phyloP scores from a whole-genome alignment of 2,797 vertebrate genomes.

The Xenopus petersii region DNA sequence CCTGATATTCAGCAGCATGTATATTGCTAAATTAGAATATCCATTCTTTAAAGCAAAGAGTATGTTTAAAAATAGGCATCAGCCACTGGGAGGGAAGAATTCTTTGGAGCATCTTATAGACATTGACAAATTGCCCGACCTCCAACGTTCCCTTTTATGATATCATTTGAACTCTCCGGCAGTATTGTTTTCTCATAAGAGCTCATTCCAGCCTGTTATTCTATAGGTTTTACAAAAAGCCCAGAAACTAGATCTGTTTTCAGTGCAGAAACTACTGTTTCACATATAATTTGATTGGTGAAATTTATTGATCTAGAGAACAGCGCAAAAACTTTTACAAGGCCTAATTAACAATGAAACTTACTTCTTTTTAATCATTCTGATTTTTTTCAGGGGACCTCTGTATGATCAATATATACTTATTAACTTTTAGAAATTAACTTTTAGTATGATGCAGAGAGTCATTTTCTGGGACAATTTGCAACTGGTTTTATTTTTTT shows the following conservation, averaged over 20 bases:
- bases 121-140: constrained; percentile 48
- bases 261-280: constrained; percentile 28
- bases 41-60: constrained; percentile 31
- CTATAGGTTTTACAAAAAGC: constrained; percentile 46
- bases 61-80: constrained; percentile 21
- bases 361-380: not conserved
- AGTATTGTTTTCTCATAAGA: constrained; percentile 49
- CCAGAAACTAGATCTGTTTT: constrained; percentile 39
- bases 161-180: constrained; percentile 43
- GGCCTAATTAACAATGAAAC: constrained; percentile 30
- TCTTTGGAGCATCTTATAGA: constrained; percentile 32
- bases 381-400: too few species aligned
- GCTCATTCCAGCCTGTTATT: constrained; percentile 40
- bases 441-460: too few species aligned
- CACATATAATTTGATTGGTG: constrained; percentile 40
- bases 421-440: too few species aligned
- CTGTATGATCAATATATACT: too few species aligned
- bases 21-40: constrained; percentile 40
- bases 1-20: constrained; percentile 32
- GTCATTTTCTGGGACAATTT: too few species aligned
- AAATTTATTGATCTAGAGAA: constrained; percentile 39
- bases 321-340: constrained; percentile 42
- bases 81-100: constrained; percentile 37
- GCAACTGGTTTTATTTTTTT: too few species aligned
- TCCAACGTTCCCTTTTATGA: constrained; percentile 42